Percentiles rank a stretch among this genome's conserved stretches.
Conservation (phyloP, 2,113 vertebrate species). For the Australoheros scitulus region DNA sequence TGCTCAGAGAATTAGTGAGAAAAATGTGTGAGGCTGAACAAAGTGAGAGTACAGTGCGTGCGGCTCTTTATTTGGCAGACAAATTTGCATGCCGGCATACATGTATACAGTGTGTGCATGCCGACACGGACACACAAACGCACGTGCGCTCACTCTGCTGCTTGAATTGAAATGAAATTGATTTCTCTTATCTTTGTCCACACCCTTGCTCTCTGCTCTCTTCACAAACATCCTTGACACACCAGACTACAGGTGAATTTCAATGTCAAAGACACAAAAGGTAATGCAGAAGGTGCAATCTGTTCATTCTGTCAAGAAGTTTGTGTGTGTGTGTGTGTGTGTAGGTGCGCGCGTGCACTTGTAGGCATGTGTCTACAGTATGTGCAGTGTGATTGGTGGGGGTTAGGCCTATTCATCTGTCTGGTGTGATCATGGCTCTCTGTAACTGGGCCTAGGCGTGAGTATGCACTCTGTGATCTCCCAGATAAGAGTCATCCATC, state of each 20-base stretch:
- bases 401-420: conserved; percentile 69
- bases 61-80: conserved; percentile 1
- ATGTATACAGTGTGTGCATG: conserved; percentile 1
- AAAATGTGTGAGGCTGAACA: neutral
- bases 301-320: conserved; percentile 57
- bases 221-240: conserved; percentile 40
- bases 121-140: conserved; percentile 8
- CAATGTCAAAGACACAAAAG: conserved; percentile 65
- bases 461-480: conserved; percentile 73
- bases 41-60: conserved; percentile 17
- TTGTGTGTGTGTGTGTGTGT: conserved; percentile 35
- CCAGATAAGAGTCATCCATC: conserved; percentile 79
- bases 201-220: conserved; percentile 17
- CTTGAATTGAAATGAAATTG: conserved; percentile 67
- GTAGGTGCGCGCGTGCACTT: conserved; percentile 24
- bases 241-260: conserved; percentile 70
- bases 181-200: conserved; percentile 62
- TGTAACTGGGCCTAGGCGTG: conserved; percentile 66
- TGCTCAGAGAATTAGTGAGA: neutral
- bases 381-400: conserved; percentile 60
- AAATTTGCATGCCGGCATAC: conserved; percentile 12
- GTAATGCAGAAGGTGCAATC: conserved; percentile 61
- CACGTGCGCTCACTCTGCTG: neutral
- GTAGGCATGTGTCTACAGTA: conserved; percentile 38
- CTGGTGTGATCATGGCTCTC: conserved; percentile 73